These are phyloP conservation scores for Lasioglossum baleicum DNA, from an alignment of 1,140 invertebrate genomes.

Conservation along the genomic window DNA sequence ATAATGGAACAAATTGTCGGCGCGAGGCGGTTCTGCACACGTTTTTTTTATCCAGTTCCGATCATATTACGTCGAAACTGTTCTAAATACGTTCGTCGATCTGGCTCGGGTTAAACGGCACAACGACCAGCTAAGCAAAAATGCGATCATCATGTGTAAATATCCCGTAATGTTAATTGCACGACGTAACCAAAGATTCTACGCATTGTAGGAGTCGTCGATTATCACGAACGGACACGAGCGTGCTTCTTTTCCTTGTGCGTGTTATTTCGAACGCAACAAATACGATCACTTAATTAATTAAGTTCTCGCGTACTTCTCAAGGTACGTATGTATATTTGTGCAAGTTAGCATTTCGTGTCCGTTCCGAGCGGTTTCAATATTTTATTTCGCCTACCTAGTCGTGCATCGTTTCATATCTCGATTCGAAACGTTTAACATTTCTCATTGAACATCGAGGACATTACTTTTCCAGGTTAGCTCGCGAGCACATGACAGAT, in stretches of 20 bases:
- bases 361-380: not conserved
- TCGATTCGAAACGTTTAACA: not conserved
- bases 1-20: constrained; percentile 34
- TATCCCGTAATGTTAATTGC: constrained; percentile 9
- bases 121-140: constrained; percentile 1
- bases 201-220: not conserved
- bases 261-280: constrained; percentile 14
- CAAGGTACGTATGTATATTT: not conserved
- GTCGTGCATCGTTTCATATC: not conserved
- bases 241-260: not conserved
- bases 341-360: not conserved
- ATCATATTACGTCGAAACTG: not conserved
- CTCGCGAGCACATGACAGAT: constrained; percentile 36
- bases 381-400: not conserved
- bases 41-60: not conserved
- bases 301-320: not conserved
- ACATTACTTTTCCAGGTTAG: constrained; percentile 26
- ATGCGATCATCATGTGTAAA: constrained; percentile 19
- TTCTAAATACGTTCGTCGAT: not conserved
- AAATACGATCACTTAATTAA: constrained; percentile 39
- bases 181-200: constrained; percentile 1
- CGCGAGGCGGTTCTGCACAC: not conserved
- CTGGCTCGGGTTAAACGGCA: not conserved
- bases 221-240: not conserved
- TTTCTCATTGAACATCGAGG: not conserved